Evolutionary conservation across 2,113 vertebrate genomes (phyloP).

Genomic region (Pluvialis apricaria): DNA sequence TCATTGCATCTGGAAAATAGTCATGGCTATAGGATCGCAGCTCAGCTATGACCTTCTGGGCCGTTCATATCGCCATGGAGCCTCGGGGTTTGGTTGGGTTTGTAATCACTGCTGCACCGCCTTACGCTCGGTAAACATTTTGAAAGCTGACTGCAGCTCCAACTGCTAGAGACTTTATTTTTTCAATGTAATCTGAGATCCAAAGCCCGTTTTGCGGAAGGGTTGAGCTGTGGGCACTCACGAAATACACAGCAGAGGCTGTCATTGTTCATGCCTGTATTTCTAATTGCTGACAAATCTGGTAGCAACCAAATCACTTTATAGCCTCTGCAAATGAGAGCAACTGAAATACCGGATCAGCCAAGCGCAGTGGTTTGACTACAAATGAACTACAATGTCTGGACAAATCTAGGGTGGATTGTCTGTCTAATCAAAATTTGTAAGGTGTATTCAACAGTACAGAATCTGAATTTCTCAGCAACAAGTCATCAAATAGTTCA

Average conservation of each 20-base stretch:
- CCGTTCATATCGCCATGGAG: accelerated
- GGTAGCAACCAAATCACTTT: not conserved
- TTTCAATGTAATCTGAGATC: not conserved
- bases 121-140: not conserved
- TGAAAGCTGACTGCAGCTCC: not conserved
- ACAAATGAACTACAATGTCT: not conserved
- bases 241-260: not conserved
- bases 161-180: not conserved
- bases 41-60: not conserved
- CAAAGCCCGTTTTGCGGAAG: not conserved
- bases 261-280: not conserved
- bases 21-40: not conserved
- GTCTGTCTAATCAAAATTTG: constrained; percentile 6
- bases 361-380: not conserved
- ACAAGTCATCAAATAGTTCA: constrained; percentile 21
- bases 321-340: not conserved
- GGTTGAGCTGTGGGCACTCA: not conserved
- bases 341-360: not conserved
- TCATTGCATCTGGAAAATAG: constrained; percentile 29
- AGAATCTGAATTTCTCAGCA: constrained; percentile 23
- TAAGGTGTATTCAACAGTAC: not conserved
- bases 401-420: not conserved
- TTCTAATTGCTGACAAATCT: not conserved
- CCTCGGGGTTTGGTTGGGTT: not conserved
- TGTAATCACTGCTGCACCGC: not conserved